Base-by-base conservation (phyloP, 2,888 invertebrate species). In the Nomada fucata region DNA sequence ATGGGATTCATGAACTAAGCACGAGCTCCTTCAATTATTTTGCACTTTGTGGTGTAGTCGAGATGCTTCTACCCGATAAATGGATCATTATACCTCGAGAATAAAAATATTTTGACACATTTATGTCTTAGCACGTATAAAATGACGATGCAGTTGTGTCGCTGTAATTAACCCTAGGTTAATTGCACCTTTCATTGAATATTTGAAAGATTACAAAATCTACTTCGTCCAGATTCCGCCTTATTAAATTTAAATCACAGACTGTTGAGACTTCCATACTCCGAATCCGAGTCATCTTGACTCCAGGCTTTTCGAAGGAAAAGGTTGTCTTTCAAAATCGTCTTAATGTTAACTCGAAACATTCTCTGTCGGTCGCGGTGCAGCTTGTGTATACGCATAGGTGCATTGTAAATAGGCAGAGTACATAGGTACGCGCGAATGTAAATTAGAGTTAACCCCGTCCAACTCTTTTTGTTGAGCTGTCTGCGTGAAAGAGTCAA, bases 401-500 rank as follows among this genome's bases (percentile, higher is more conserved):
- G 67, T 67, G 42, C 59, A 47, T 70, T 59, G 71, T 67, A 69
- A 72, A 71, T 68, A 74, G 52, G 60, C 74, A 47, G 44, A 69
- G 81, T 83, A 84, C 79, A 73, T 76, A 80, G 73, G 83, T 79
- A 50, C 53, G 61, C 53, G 60, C 50, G 71, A 90, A 90, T 91
- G 86, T 87, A 91, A 91, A 91, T 90, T 90, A 89, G 79, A 85
- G 86, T 84, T 86, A 89, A 88, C 82, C 84, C 87, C 82, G 86
- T 88, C 80, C 80, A 83, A 71, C 80, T 84, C 84, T 91, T 91
- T 91, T 91, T 88, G 88, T 86, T 74, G 77, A 61, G 47, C 74
- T 70, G 77, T 65, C 76, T 79, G 79, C 76, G 84, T 78, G 74
- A 79, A 68, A 76, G 81, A 77, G 72, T 57, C 72, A 71, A 84